Evolutionary conservation across 1,140 invertebrate genomes (phyloP), one percentile per base, ranked within the genome.

Genomic region (Conopomorpha cramerella): DNA sequence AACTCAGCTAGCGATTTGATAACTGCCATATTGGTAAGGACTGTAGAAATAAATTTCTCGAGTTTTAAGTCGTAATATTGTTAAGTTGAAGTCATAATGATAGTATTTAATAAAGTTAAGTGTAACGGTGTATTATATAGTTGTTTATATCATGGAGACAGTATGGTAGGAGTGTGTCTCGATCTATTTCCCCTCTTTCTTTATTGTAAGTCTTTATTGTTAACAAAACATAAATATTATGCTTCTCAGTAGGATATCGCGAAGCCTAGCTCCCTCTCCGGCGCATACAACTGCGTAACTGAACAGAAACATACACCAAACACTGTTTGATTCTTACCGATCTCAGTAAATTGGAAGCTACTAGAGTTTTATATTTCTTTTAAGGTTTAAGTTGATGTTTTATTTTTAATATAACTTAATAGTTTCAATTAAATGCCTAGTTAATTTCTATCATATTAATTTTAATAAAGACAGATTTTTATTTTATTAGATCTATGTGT

Each of bases 11-110:
- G 66, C 67, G 59, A 63, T 63, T 66, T 64, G 57, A 70, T 62
- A 70, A 74, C 70, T 74, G 70, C 70, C 70, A 74, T 74, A 74
- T 63, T n/a, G 61, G 55, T 74, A 70, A 74, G 66, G 48, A 71
- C 53, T 49, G 50, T 42, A 53, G 49, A 58, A 60, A 52, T 54
- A 62, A 46, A 43, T 51, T 50, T 39, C 39, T 63, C 59, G 49
- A 38, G n/a, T n/a, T 43, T 33, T 49, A 59, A 60, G 39, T 51
- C 42, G 46, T 71, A 67, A 32, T 53, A 52, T 60, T n/a, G n/a
- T n/a, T 71, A 74, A 67, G 58, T 64, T 62, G 51, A 61, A 71
- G 70, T 71, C 66, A 71, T 70, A 62, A 65, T 57, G 58, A 53
- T 73, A 73, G 62, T 71, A 71, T 71, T 65, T 63, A 61, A 63